These are phyloP conservation scores for Nephila pilipes DNA, from an alignment of 1,140 invertebrate species.

Conservation along the genomic window DNA sequence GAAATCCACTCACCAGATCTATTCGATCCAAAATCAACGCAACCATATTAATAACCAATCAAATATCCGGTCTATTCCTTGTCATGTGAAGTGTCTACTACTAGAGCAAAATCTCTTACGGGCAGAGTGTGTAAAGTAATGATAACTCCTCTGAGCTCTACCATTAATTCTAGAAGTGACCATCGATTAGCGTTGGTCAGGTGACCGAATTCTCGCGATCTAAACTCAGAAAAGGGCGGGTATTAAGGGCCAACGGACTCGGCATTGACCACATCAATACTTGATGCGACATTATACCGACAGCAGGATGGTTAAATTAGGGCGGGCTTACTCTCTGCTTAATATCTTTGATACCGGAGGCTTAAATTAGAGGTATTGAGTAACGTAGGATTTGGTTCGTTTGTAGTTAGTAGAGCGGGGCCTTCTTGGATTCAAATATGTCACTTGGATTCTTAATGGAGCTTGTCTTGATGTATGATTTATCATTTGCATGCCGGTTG, in stretches of 20 bases:
- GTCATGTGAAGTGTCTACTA: neutral
- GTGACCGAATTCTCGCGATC: constrained; percentile 10
- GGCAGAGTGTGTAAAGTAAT: neutral
- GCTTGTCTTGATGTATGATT: no score
- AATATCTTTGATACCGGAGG: neutral
- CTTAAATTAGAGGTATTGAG: neutral
- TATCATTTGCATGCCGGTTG: no score
- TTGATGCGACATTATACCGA: neutral
- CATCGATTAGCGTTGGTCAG: constrained; percentile 11
- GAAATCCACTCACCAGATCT: no score
- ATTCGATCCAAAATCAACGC: neutral
- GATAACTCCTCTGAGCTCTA: neutral
- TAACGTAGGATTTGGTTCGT: neutral
- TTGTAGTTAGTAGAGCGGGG: neutral
- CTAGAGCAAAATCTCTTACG: neutral
- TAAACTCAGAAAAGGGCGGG: neutral
- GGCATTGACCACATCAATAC: neutral
- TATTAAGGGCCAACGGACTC: neutral
- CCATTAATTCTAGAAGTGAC: constrained; percentile 12
- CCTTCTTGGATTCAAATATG: neutral
- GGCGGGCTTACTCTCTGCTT: neutral
- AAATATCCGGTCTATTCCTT: neutral
- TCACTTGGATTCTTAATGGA: neutral
- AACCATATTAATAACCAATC: constrained; percentile 1
- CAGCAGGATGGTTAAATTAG: neutral